phyloP scores from a whole-genome alignment of 2,113 vertebrate species.

The Myiopsitta monachus region DNA sequence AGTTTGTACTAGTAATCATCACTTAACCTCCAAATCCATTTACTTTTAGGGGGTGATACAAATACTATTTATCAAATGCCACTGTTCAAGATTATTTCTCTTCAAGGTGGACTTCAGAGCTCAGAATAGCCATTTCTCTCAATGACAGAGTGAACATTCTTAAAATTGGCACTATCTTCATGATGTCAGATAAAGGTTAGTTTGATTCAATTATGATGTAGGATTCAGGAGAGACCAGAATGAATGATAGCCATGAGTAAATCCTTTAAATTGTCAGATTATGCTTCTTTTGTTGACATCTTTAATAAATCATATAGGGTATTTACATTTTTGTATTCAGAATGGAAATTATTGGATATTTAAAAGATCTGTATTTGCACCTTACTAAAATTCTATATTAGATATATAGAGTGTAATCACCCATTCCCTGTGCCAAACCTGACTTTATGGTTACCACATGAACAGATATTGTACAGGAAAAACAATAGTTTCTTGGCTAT shows the following conservation, averaged over 20 bases:
- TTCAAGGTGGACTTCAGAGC: background rate
- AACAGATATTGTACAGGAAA: background rate
- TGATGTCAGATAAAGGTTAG: background rate
- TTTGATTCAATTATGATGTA: background rate
- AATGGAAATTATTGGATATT: constrained; percentile 4
- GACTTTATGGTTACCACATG: background rate
- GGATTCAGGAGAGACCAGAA: background rate
- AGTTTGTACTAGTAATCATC: background rate
- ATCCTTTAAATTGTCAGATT: constrained; percentile 20
- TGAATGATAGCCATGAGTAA: background rate
- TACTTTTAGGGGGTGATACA: background rate
- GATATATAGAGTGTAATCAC: background rate
- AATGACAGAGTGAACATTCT: background rate
- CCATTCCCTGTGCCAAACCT: background rate
- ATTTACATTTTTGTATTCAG: constrained; percentile 9
- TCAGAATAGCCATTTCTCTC: background rate
- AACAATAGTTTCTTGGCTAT: background rate
- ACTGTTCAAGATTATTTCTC: background rate
- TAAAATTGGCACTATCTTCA: background rate
- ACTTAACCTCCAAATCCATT: background rate
- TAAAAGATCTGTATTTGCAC: background rate
- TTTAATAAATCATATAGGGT: constrained; percentile 5
- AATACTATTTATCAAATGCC: background rate
- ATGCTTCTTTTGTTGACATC: background rate
- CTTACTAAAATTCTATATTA: background rate